Evolutionary conservation across 64 coral and sea anemone genomes (phyloP).

Genomic region (Pocillopora damicornis): DNA sequence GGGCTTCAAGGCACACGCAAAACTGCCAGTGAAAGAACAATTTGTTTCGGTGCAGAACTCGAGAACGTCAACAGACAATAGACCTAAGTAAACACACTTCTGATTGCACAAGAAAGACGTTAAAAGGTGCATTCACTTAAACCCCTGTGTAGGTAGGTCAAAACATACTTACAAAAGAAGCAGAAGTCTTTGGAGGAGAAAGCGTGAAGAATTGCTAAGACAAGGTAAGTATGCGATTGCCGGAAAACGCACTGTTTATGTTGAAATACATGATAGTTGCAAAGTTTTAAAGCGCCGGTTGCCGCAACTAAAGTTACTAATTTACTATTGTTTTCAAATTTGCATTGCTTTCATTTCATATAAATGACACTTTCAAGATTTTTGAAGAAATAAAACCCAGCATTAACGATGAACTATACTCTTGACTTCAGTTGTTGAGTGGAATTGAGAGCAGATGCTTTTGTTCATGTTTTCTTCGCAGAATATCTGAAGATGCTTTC

Average conservation of each 20-base stretch:
- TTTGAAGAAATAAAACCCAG: not conserved
- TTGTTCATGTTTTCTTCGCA: not conserved
- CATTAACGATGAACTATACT: too few relatives aligned
- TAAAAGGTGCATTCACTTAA: not conserved
- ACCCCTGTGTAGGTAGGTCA: too few relatives aligned
- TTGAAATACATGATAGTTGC: not conserved
- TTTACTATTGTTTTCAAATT: not conserved
- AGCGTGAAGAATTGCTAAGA: not conserved
- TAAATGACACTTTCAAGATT: not conserved
- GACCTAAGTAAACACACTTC: not conserved
- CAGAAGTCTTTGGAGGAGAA: not conserved
- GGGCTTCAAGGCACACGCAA: too few relatives aligned
- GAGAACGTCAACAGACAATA: not conserved
- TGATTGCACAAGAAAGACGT: not conserved
- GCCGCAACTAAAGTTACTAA: not conserved
- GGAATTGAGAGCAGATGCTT: not conserved
- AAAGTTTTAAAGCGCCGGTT: not conserved
- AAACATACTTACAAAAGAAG: not conserved
- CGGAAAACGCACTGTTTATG: not conserved
- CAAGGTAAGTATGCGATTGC: not conserved
- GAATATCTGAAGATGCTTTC: not conserved
- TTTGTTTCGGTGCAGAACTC: not conserved
- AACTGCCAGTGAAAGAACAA: not conserved
- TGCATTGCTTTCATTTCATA: not conserved
- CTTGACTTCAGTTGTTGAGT: too few relatives aligned